Percentiles rank a stretch among this genome's conserved stretches.
Evolutionary conservation across 2,797 vertebrate species (phyloP).

Genomic region (Mionectes olivaceus): DNA sequence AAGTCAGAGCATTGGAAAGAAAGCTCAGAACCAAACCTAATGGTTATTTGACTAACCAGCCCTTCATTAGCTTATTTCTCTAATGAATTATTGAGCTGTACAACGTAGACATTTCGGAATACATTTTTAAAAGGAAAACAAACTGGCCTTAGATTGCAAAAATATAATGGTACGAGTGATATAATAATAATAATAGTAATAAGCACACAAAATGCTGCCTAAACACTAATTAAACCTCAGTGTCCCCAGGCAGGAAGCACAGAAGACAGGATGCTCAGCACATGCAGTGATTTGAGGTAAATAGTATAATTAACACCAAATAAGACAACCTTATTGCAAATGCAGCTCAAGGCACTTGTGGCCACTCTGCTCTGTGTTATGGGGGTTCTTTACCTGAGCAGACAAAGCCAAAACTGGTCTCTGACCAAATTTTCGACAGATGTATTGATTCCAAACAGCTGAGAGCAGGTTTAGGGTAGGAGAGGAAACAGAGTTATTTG

Average conservation of each 20-base stretch:
- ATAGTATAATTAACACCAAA: slow-evolving; percentile 10
- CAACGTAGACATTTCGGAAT: background rate
- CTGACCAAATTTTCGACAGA: background rate
- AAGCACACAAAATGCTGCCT: slow-evolving; percentile 62
- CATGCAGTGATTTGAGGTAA: slow-evolving; percentile 12
- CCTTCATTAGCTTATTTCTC: slow-evolving; percentile 37
- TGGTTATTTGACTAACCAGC: slow-evolving; percentile 34
- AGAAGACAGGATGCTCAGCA: slow-evolving; percentile 44
- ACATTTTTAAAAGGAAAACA: slow-evolving; percentile 19
- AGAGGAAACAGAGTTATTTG: background rate
- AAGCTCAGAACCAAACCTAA: slow-evolving; percentile 18
- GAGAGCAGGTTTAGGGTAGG: background rate
- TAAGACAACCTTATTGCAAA: background rate
- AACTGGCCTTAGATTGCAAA: slow-evolving; percentile 39
- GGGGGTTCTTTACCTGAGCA: background rate
- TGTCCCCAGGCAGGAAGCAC: slow-evolving; percentile 39
- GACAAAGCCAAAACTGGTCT: background rate
- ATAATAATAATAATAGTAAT: slow-evolving; percentile 59
- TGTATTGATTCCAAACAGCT: background rate
- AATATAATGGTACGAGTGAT: slow-evolving; percentile 25
- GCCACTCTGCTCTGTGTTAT: background rate
- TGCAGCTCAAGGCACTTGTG: background rate
- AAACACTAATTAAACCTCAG: slow-evolving; percentile 69
- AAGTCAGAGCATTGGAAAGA: background rate
- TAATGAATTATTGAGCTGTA: slow-evolving; percentile 48